Evolutionary conservation across 2,797 vertebrate genomes (phyloP).

Genomic region (Petrocephalus schoutedeni): DNA sequence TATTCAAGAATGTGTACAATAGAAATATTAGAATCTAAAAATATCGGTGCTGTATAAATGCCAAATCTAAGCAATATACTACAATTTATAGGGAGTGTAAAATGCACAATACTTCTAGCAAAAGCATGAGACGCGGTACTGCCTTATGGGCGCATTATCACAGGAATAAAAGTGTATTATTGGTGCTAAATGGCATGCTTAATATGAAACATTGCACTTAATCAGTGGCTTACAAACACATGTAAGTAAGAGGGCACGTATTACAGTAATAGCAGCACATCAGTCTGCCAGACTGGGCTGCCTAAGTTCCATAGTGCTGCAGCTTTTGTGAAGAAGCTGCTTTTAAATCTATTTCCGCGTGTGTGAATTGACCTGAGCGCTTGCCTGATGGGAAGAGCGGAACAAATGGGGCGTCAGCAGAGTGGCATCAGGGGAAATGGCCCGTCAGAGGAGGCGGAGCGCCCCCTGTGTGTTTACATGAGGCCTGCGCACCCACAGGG

Average conservation of each 20-base stretch:
- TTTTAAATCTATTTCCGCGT: neutral
- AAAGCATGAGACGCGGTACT: neutral
- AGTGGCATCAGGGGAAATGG: neutral
- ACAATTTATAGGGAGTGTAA: neutral
- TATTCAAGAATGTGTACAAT: neutral
- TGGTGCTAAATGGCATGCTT: neutral
- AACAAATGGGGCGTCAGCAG: neutral
- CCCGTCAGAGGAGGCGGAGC: neutral
- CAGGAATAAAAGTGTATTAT: neutral
- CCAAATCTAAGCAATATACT: neutral
- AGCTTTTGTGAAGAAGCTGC: neutral
- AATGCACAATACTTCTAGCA: neutral
- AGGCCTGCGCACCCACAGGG: neutral
- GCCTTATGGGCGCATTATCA: neutral
- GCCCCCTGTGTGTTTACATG: neutral
- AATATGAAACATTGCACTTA: neutral
- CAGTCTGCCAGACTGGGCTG: neutral
- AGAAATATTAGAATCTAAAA: neutral
- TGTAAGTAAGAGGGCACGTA: neutral
- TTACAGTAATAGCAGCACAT: neutral
- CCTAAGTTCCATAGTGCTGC: neutral
- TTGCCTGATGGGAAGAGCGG: neutral
- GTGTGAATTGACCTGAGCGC: neutral
- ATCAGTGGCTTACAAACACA: neutral
- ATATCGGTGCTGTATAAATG: neutral